phyloP scores from a whole-genome alignment of 2,113 vertebrate species.

The Trogon surrucura region DNA sequence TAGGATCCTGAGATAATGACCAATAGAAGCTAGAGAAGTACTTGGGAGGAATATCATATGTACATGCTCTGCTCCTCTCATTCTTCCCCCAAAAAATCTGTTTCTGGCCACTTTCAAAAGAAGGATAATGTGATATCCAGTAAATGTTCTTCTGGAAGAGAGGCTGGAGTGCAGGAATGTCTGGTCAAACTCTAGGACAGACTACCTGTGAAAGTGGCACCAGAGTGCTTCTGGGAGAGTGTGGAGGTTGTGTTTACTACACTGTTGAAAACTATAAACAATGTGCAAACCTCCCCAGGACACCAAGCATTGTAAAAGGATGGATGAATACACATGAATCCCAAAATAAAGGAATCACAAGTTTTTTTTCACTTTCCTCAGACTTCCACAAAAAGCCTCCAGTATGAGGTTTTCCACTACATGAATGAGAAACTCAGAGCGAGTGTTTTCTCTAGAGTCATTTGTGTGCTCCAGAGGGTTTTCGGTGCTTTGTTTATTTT shows the following conservation, averaged over 20 bases:
- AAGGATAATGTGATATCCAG: neutral
- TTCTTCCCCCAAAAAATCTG: neutral
- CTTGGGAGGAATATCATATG: neutral
- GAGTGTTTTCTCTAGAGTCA: neutral
- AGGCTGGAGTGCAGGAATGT: neutral
- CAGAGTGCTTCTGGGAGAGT: neutral
- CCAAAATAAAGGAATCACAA: neutral
- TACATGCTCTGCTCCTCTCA: neutral
- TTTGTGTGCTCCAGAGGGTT: neutral
- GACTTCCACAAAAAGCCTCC: neutral
- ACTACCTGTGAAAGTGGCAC: neutral
- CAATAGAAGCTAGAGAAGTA: neutral
- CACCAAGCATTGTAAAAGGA: neutral
- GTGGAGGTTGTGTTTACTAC: neutral
- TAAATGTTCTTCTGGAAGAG: neutral
- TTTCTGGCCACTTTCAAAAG: neutral
- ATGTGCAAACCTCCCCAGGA: neutral
- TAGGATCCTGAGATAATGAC: neutral
- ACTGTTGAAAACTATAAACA: neutral
- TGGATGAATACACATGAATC: neutral
- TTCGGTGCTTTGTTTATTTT: neutral
- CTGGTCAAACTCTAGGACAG: neutral
- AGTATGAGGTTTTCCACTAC: neutral
- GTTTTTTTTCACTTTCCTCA: neutral
- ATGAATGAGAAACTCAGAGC: neutral